Base-by-base conservation (phyloP, 2,888 invertebrate genomes). In the Arge pagana region DNA sequence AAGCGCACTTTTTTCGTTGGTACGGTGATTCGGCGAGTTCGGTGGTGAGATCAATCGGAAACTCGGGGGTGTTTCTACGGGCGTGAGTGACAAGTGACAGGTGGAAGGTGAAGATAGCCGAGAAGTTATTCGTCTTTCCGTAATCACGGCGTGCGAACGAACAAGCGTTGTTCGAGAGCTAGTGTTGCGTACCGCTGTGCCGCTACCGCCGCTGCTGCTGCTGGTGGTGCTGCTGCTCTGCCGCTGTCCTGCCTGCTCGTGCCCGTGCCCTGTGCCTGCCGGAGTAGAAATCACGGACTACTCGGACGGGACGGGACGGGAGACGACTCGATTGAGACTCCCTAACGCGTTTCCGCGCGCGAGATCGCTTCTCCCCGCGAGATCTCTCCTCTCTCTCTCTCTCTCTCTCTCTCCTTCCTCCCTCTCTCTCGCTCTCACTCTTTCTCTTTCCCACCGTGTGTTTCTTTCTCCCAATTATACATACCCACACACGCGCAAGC, bases 41-140 rank as follows among this genome's bases (percentile, higher is more conserved):
- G 42, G 45, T 45, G 33, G 33, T 35, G 45, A n/a, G n/a, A n/a
- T n/a, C n/a, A n/a, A n/a, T n/a, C n/a, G n/a, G n/a, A n/a, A n/a
- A n/a, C n/a, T n/a, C n/a, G 23, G 30, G 8, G 31, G 50, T 41
- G 41, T 51, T 35, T 31, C 21, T 41, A 24, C 24, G 31, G 30
- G 21, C 42, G 26, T 35, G 24, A 42, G 36, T 42, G 53, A 36
- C 49, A 48, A 48, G 45, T 45, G 45, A 45, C 45, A 45, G 45
- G 45, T 45, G 45, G 35, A 45, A n/a, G n/a, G 31, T 35, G 45
- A 45, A 33, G 45, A 45, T 45, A 19, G 16, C 19, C n/a, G n/a
- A n/a, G n/a, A 45, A 45, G 33, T 45, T n/a, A n/a, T n/a, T n/a
- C n/a, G n/a, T n/a, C n/a, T n/a, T n/a, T 24, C 45, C 45, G 45